phyloP scores from a whole-genome alignment of 2,888 invertebrate species.

The Julus scandinavius region DNA sequence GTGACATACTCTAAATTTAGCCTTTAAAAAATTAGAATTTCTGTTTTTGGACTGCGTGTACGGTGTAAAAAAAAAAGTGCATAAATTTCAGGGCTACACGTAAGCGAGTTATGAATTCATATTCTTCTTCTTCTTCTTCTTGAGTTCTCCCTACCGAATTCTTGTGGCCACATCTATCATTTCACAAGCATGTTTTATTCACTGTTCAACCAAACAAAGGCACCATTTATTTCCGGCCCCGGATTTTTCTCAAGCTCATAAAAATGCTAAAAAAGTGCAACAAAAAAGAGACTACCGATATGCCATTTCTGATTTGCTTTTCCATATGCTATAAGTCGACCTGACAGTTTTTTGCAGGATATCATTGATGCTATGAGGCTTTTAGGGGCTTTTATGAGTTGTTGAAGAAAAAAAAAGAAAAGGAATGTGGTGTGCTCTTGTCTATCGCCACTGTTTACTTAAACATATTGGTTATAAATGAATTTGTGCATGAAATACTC shows the following conservation, averaged over 20 bases:
- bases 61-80: conserved; percentile 22
- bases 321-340: not conserved
- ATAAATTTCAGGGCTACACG: not conserved
- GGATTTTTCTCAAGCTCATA: not conserved
- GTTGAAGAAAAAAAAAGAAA: conserved; percentile 39
- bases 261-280: conserved; percentile 36
- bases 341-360: not conserved
- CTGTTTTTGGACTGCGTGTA: not conserved
- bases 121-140: no score
- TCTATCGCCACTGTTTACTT: conserved; percentile 25
- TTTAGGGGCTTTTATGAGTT: conserved; percentile 40
- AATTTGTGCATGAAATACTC: not conserved
- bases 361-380: conserved; percentile 6
- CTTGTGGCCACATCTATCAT: conserved; percentile 39
- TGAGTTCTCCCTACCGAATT: not conserved
- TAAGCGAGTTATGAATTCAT: not conserved
- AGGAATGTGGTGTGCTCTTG: conserved; percentile 11
- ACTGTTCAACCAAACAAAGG: conserved; percentile 49
- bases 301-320: conserved; percentile 42
- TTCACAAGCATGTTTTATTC: conserved; percentile 43
- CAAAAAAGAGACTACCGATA: not conserved
- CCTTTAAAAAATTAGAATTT: conserved; percentile 30
- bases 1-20: conserved; percentile 11
- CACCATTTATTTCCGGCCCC: conserved; percentile 43
- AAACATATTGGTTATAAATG: not conserved